Percentiles rank a stretch among this genome's conserved stretches.
phyloP scores from a whole-genome alignment of 2,888 invertebrate genomes.

The Brachypterus glaber region DNA sequence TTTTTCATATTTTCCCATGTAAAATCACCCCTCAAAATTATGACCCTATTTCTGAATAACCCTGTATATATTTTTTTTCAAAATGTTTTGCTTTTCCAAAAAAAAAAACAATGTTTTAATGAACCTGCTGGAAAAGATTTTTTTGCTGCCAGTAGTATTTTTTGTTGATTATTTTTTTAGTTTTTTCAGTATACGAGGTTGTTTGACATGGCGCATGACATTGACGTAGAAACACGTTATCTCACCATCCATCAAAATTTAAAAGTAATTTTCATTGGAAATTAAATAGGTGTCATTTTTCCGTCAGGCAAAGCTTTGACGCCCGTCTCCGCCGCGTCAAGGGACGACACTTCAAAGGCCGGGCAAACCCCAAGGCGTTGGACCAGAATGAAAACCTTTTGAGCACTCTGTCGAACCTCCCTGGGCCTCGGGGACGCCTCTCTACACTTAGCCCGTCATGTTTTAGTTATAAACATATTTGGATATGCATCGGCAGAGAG shows the following conservation, averaged over 20 bases:
- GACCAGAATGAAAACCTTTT: constrained; percentile 36
- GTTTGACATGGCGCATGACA: neutral
- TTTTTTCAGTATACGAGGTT: too few relatives aligned
- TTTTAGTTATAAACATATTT: constrained; percentile 33
- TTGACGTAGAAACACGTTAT: constrained; percentile 20
- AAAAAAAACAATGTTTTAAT: too few relatives aligned
- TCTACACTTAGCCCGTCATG: constrained; percentile 30
- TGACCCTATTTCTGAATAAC: too few relatives aligned
- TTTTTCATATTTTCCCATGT: too few relatives aligned
- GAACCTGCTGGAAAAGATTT: too few relatives aligned
- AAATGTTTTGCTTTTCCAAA: too few relatives aligned
- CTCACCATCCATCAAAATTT: constrained; percentile 37
- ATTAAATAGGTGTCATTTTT: constrained; percentile 40
- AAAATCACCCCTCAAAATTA: too few relatives aligned
- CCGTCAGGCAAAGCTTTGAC: constrained; percentile 35
- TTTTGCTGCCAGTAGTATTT: too few relatives aligned
- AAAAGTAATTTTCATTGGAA: constrained; percentile 39
- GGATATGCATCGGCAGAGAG: constrained; percentile 23
- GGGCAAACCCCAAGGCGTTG: constrained; percentile 34
- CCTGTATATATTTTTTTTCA: too few relatives aligned
- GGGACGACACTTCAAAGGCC: constrained; percentile 33
- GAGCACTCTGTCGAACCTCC: constrained; percentile 11
- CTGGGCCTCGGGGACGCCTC: constrained; percentile 13
- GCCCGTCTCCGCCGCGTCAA: constrained; percentile 29
- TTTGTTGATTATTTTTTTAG: too few relatives aligned